Evolutionary conservation across 30 jellyfish, hydroid and myxozoan genomes (phyloP), one percentile per base, ranked within the genome.

Genomic region (Cassiopea xamachana): DNA sequence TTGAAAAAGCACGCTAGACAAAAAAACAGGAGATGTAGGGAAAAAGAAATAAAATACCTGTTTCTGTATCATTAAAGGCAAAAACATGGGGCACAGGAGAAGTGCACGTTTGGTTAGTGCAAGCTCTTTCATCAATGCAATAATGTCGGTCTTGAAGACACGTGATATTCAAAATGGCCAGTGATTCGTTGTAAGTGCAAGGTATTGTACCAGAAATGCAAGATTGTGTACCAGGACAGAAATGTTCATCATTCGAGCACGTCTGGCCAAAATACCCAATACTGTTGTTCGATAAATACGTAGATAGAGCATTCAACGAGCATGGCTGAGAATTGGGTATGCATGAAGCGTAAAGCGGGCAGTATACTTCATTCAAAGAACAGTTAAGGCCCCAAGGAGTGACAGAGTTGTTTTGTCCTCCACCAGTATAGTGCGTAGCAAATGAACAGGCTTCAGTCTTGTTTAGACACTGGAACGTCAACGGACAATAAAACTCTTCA

Each of bases 161-260:
- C 17, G 93, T 60, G 39, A 85, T 85, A 49, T 74, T 74, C 87
- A 85, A 61, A 17, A 58, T 59, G 75, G 60, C 8, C n/a, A 85
- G 71, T n/a, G 93, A 73, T 43, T 69, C 55, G 4, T 73, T 60
- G 71, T 5, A 85, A 17, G 69, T 60, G 46, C 93, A 85, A 27
- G 80, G 1, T 3, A 82, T 85, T 58, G 93, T 46, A 55, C 74
- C 72, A 8, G 27, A 47, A 9, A 85, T 74, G 67, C 93, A 85
- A 5, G 87, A 17, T 18, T 74, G 93, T 46, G 88, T 55, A 1
- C 93, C 93, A 50, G 93, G 93, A 80, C 93, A 85, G 71, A 73
- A 85, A 2, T 1, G 4, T 67, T 85, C 88, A 8, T 68, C 81
- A 13, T 14, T 44, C 9, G 60, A 9, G 55, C 93, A 85, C 9